These are phyloP conservation scores for Ichneumoninae sp. DNA, from an alignment of 2,888 invertebrate species.

Conservation along the genomic window DNA sequence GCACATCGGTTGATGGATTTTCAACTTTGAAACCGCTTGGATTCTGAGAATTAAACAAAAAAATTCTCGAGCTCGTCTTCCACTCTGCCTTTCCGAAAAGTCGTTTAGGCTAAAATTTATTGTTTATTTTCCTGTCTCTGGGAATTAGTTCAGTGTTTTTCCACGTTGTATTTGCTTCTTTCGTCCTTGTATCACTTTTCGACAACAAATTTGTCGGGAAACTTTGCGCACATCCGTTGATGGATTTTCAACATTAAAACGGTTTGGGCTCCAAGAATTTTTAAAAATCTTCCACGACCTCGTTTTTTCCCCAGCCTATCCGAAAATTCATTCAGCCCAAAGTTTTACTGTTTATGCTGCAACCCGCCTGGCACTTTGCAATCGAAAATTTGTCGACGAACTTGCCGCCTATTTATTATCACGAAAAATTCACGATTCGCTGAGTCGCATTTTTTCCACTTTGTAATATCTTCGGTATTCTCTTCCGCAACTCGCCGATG, in stretches of 20 bases:
- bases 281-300: background rate
- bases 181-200: too few relatives aligned
- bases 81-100: too few relatives aligned
- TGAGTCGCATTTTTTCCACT: background rate
- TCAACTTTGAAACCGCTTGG: background rate
- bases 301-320: background rate
- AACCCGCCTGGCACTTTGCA: background rate
- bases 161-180: too few relatives aligned
- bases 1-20: background rate
- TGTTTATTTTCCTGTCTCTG: too few relatives aligned
- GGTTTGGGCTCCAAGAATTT: background rate
- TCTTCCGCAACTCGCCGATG: conserved; percentile 9
- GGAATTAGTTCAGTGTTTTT: background rate
- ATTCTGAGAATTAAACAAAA: too few relatives aligned
- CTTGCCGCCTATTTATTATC: too few relatives aligned
- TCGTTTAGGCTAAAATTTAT: too few relatives aligned
- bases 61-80: too few relatives aligned
- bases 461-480: background rate
- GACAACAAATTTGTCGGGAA: too few relatives aligned
- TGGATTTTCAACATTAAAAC: background rate
- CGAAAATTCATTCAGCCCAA: background rate
- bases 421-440: background rate
- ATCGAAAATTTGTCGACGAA: background rate
- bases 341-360: background rate
- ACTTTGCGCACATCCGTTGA: too few relatives aligned